Base-by-base conservation (phyloP, 1,140 invertebrate genomes). In the Riptortus pedestris region DNA sequence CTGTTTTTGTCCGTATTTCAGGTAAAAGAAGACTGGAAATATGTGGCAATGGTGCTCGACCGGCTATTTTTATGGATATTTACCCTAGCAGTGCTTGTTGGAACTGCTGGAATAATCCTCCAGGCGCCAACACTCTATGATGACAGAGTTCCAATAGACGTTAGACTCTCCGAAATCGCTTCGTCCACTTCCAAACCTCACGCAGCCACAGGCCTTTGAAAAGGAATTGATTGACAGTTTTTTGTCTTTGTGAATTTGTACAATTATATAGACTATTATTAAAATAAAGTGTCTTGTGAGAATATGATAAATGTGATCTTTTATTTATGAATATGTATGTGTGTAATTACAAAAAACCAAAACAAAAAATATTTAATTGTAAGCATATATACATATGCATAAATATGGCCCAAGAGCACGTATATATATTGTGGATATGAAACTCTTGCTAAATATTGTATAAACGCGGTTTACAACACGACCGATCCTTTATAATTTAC, bases 1-100 rank as follows among this genome's bases (percentile, higher is more conserved):
- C n/a, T 52, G 14, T 63, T 2, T 33, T 64, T 9, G 2, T 2
- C 7, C 7, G 2, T 16, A 65, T 70, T 72, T 20, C 71, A 90
- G 87, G 88, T 91, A 62, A 91, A 92, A 76, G 90, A 93, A 79
- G 95, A 98, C 78, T 98, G 96, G 96, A 96, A 96, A 73, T 98
- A 96, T 76, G 93, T 98, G 63, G 94, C 95, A 64, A 97, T 97
- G 92, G 95, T 98, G 48, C 80, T 98, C 72, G 95, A 98, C 78
- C 83, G 95, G 63, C 79, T 98, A 67, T 96, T 98, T 77, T 81
- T 98, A 64, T 96, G 92, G 87, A 93, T 98, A 70, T 98, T 98
- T 78, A 93, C 93, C 64, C 79, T 94, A 70, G 91, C 93, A 45
- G 93, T 95, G 70, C 76, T 97, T 52, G 88, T 96, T 61, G 96